These are phyloP conservation scores for Crotalus viridis DNA, from an alignment of 2,113 vertebrate genomes.

Conservation along the genomic window DNA sequence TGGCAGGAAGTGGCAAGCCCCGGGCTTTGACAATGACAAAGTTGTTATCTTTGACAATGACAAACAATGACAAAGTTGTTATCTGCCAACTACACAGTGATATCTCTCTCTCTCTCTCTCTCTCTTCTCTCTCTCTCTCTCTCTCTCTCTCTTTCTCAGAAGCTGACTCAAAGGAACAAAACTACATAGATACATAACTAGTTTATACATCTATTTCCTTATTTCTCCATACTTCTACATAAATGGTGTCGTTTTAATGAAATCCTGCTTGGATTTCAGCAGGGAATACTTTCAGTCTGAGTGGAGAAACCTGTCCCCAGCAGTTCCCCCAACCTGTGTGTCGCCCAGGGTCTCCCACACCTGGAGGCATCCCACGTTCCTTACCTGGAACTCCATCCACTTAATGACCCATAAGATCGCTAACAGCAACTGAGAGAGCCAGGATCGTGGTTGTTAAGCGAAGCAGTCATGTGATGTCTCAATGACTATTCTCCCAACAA, in stretches of 20 bases:
- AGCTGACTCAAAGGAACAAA: neutral
- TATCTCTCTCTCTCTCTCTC: neutral
- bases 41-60: neutral
- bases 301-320: neutral
- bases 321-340: neutral
- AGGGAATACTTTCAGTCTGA: neutral
- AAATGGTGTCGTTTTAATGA: neutral
- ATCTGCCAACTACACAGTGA: neutral
- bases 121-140: neutral
- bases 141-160: neutral
- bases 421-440: neutral
- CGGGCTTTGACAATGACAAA: neutral
- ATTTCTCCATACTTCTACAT: neutral
- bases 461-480: neutral
- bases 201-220: neutral
- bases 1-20: neutral
- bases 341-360: neutral
- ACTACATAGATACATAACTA: neutral
- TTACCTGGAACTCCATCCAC: neutral
- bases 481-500: neutral
- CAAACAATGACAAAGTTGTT: neutral
- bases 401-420: neutral
- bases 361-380: neutral
- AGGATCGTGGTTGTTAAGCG: neutral
- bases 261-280: neutral